phyloP scores from a whole-genome alignment of 2,113 vertebrate species.

The Macroglossus sobrinus region DNA sequence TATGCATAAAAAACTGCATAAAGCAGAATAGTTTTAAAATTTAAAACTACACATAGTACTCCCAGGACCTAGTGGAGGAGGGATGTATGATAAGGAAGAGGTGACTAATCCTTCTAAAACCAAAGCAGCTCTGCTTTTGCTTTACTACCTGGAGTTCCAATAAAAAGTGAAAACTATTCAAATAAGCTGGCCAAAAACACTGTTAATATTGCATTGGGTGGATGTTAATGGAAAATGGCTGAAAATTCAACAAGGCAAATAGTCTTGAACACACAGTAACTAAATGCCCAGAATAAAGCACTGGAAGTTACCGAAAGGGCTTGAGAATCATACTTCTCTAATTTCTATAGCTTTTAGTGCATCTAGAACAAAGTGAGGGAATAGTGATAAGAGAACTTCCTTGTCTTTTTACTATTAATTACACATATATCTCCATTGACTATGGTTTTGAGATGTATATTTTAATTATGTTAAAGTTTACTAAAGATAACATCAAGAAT shows the following conservation, averaged over 20 bases:
- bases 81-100: too few relatives aligned
- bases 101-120: background rate
- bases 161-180: background rate
- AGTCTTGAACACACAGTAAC: background rate
- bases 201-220: background rate
- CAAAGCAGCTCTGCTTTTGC: background rate
- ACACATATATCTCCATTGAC: background rate
- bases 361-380: background rate
- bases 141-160: background rate
- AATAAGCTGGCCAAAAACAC: background rate
- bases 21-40: background rate
- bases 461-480: background rate
- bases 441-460: background rate
- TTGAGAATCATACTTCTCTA: background rate
- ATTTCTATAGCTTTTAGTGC: background rate
- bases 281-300: background rate
- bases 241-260: background rate
- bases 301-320: background rate
- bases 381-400: background rate
- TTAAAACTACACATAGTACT: background rate
- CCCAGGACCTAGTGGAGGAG: background rate
- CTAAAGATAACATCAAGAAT: background rate
- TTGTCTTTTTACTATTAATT: constrained; percentile 20
- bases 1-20: background rate
- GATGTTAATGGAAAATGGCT: background rate